Conservation (phyloP, 2,797 vertebrate species). For the Parauchenoglanis ngamensis region DNA sequence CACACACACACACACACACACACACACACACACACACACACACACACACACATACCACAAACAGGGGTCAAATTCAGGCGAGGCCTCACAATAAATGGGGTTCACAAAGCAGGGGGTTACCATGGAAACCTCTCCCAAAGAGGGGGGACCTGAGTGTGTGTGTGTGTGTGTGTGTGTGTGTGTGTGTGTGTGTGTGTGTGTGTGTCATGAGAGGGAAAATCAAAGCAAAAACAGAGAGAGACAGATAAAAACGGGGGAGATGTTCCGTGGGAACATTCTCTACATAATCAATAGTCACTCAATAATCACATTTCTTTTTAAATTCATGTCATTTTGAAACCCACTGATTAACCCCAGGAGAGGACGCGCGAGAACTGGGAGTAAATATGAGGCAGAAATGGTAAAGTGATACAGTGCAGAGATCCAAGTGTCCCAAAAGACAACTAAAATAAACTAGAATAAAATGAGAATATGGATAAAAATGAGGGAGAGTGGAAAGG, state of each 20-base stretch:
- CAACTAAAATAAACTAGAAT: background rate
- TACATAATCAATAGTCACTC: background rate
- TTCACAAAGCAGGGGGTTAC: slow-evolving; percentile 90
- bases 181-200: slow-evolving; percentile 27
- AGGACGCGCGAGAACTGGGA: background rate
- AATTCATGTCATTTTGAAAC: background rate
- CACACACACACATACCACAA: slow-evolving; percentile 17
- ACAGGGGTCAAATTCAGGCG: slow-evolving; percentile 59
- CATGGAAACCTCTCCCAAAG: slow-evolving; percentile 82
- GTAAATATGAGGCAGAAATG: background rate
- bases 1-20: slow-evolving; percentile 26
- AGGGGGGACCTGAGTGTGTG: background rate
- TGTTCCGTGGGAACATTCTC: no score
- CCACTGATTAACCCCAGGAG: background rate
- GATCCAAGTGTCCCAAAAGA: background rate
- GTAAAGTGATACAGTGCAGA: background rate
- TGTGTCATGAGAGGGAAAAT: background rate
- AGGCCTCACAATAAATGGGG: slow-evolving; percentile 82
- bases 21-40: no score
- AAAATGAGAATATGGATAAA: background rate
- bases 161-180: background rate
- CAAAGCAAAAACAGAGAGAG: background rate
- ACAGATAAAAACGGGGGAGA: background rate
- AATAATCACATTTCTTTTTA: background rate
- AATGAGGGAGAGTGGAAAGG: no score